A percentile compares a stretch with the other conserved stretches of the same genome.
Conservation (phyloP, 37 sponge, comb jelly and placozoan species). For the Diacarnus erythraeanus region DNA sequence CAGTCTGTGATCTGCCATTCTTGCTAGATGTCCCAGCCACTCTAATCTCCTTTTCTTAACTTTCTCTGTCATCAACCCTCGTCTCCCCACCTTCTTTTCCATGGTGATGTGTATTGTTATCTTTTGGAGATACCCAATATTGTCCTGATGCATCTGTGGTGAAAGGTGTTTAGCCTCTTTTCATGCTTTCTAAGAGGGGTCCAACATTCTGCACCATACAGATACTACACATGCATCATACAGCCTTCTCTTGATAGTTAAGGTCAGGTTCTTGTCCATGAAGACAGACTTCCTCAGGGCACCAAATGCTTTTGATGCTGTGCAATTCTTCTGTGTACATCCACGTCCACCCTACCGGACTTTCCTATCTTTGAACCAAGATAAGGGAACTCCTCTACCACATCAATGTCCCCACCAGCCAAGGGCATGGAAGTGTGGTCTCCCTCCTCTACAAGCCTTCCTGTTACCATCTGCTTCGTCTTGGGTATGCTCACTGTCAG, state of each 20-base stretch:
- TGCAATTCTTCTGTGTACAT: slow-evolving; percentile 24
- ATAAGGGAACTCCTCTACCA: slow-evolving; percentile 35
- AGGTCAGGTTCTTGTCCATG: too few relatives aligned
- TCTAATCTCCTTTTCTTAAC: not conserved
- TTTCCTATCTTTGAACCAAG: slow-evolving; percentile 20
- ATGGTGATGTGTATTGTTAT: too few relatives aligned
- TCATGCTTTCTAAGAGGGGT: too few relatives aligned
- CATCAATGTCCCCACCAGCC: not conserved
- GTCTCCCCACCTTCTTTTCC: too few relatives aligned
- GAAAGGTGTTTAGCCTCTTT: too few relatives aligned
- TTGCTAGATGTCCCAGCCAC: slow-evolving; percentile 34
- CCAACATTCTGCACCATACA: too few relatives aligned
- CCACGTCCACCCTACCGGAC: slow-evolving; percentile 16
- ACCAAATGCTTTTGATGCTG: not conserved
- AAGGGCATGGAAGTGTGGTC: slow-evolving; percentile 27
- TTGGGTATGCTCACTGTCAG: slow-evolving; percentile 41
- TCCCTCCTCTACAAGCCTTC: slow-evolving; percentile 1
- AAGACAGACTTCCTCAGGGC: too few relatives aligned
- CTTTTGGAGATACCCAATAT: too few relatives aligned
- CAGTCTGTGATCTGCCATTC: slow-evolving; percentile 26
- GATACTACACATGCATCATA: too few relatives aligned
- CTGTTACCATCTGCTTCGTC: slow-evolving; percentile 50
- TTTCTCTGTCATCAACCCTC: too few relatives aligned
- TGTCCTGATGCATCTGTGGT: too few relatives aligned
- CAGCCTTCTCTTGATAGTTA: too few relatives aligned